These are phyloP conservation scores for Chaetoderma sp. DNA, from an alignment of 2,888 invertebrate genomes.

Conservation along the genomic window DNA sequence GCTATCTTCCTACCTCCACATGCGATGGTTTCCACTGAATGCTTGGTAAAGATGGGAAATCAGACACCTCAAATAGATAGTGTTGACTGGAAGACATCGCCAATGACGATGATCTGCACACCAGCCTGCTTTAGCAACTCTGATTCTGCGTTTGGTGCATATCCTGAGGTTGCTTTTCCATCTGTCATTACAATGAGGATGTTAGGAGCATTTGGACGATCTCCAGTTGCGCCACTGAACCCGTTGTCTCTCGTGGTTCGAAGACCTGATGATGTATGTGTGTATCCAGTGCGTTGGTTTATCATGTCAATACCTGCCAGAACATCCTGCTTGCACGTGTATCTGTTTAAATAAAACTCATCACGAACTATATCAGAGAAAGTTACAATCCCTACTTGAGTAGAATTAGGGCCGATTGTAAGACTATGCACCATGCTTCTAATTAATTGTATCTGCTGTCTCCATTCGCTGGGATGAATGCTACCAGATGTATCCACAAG, in stretches of 20 bases:
- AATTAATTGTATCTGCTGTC: no score
- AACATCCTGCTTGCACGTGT: not conserved
- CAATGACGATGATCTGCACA: not conserved
- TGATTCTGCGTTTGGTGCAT: not conserved
- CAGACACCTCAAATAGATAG: no score
- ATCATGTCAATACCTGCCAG: slow-evolving; percentile 15
- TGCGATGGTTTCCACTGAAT: no score
- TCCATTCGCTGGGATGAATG: no score
- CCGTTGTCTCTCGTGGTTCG: no score
- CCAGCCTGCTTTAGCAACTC: not conserved
- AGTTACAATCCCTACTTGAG: slow-evolving; percentile 25
- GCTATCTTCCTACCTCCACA: no score
- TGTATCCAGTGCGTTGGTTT: slow-evolving; percentile 27
- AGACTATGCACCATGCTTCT: slow-evolving; percentile 16
- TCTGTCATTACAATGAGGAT: not conserved
- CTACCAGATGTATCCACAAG: no score
- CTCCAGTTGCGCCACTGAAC: no score
- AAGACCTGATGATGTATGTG: no score
- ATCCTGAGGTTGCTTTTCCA: not conserved
- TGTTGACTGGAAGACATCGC: no score
- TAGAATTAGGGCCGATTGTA: slow-evolving; percentile 21
- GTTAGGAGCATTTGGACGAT: not conserved
- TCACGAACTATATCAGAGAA: slow-evolving; percentile 22
- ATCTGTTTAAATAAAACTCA: slow-evolving; percentile 26
- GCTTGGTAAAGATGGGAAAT: no score